A percentile compares a stretch with the other conserved stretches of the same genome.
phyloP scores from a whole-genome alignment of 2,113 vertebrate genomes.

The Emydura subglobosa region DNA sequence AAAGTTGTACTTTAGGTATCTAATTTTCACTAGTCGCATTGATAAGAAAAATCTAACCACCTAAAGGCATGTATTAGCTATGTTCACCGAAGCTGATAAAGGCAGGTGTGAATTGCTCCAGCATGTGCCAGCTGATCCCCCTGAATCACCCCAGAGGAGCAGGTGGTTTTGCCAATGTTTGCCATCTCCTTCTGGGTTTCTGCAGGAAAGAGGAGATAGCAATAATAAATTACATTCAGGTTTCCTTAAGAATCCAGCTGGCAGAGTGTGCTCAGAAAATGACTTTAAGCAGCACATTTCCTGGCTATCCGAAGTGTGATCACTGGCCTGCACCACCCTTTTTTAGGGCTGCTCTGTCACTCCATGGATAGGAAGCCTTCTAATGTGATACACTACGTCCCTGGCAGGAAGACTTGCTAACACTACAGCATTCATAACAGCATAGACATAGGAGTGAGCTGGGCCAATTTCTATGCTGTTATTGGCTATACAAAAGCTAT shows the following conservation, averaged over 20 bases:
- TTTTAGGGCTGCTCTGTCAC: not conserved
- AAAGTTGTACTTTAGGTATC: not conserved
- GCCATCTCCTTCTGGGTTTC: not conserved
- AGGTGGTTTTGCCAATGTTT: not conserved
- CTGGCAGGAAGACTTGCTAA: not conserved
- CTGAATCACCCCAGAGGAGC: not conserved
- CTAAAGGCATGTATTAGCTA: not conserved
- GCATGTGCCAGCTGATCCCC: not conserved
- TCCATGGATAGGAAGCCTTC: not conserved
- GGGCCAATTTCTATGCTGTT: not conserved
- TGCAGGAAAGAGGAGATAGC: not conserved
- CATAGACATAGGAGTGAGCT: not conserved
- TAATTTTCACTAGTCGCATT: conserved; percentile 1
- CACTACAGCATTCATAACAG: not conserved
- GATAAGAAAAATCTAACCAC: not conserved
- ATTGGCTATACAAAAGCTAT: not conserved
- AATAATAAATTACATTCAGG: conserved; percentile 1
- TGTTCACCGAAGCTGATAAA: conserved; percentile 10
- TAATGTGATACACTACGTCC: not conserved
- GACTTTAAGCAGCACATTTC: not conserved
- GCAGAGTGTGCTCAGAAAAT: not conserved
- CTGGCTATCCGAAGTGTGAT: not conserved
- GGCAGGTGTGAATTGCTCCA: not conserved
- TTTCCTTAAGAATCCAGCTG: conserved; percentile 25
- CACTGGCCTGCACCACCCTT: not conserved